Percentiles rank a stretch among this genome's conserved stretches.
Evolutionary conservation across 2,113 vertebrate species (phyloP).

Genomic region (Tiliqua scincoides): DNA sequence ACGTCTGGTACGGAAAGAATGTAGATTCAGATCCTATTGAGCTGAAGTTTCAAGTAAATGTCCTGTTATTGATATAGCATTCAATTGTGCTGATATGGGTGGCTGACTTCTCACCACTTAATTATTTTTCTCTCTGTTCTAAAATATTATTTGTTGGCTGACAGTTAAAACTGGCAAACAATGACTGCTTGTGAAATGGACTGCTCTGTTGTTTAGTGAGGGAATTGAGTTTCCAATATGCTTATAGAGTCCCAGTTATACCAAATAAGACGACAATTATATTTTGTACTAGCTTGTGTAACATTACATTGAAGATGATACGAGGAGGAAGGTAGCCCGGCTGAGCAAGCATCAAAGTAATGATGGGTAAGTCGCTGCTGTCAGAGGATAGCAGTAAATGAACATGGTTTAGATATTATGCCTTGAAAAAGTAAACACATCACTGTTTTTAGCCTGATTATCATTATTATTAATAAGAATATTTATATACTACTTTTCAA

Average conservation of each 20-base stretch:
- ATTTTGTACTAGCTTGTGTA: neutral
- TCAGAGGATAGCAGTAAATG: neutral
- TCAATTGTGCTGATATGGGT: neutral
- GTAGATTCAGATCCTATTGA: slow-evolving; percentile 27
- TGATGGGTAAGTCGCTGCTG: neutral
- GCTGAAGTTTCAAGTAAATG: slow-evolving; percentile 26
- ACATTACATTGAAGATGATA: neutral
- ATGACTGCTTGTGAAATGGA: neutral
- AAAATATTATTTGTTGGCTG: neutral
- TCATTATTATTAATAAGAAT: no score
- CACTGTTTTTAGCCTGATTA: neutral
- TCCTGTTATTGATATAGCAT: slow-evolving; percentile 1
- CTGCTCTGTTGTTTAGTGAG: neutral
- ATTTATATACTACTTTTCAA: no score
- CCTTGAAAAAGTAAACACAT: neutral
- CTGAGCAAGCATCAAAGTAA: neutral
- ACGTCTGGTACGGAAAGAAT: neutral
- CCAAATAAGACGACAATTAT: neutral
- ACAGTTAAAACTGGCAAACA: slow-evolving; percentile 7
- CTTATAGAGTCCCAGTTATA: slow-evolving; percentile 1
- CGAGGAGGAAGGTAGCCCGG: neutral
- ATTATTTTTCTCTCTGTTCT: slow-evolving; percentile 10
- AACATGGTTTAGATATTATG: neutral
- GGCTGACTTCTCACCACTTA: slow-evolving; percentile 29
- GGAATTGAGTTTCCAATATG: neutral